A percentile compares a stretch with the other conserved stretches of the same genome.
Evolutionary conservation across 2,888 invertebrate species (phyloP).

Genomic region (Pogonocherus hispidulus): DNA sequence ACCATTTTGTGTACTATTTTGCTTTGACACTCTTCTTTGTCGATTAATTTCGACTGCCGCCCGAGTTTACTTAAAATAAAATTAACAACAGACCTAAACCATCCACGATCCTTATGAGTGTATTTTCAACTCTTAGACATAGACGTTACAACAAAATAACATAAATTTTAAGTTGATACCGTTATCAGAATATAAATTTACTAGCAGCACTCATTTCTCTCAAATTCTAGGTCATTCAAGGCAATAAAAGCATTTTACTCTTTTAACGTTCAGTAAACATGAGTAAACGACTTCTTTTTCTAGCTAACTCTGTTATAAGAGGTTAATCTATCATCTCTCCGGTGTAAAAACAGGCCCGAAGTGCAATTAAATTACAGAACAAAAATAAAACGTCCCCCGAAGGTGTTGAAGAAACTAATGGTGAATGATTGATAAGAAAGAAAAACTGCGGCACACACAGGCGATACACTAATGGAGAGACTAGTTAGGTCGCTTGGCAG

Average conservation of each 20-base stretch:
- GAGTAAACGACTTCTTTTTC: slow-evolving; percentile 5
- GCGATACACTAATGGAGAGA: slow-evolving; percentile 28
- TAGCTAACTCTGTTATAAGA: not conserved
- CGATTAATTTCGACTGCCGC: too few species aligned
- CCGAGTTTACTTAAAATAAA: too few species aligned
- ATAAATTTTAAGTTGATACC: too few species aligned
- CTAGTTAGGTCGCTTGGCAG: slow-evolving; percentile 31
- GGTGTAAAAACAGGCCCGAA: slow-evolving; percentile 3
- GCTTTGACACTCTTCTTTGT: too few species aligned
- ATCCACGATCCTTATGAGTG: too few species aligned
- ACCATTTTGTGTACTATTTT: too few species aligned
- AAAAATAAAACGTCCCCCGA: slow-evolving; percentile 8
- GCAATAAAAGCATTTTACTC: not conserved
- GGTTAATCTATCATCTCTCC: slow-evolving; percentile 9
- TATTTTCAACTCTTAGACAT: too few species aligned
- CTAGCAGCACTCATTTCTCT: too few species aligned
- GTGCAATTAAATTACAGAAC: slow-evolving; percentile 15
- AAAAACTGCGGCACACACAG: slow-evolving; percentile 21
- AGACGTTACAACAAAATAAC: too few species aligned
- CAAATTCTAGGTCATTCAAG: not conserved
- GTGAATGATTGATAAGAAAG: slow-evolving; percentile 30
- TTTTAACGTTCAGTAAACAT: not conserved
- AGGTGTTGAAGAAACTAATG: slow-evolving; percentile 13
- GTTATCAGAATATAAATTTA: too few species aligned
- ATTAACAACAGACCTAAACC: too few species aligned